Base-by-base conservation (phyloP, 2,888 invertebrate species). In the Drosophila limbata region DNA sequence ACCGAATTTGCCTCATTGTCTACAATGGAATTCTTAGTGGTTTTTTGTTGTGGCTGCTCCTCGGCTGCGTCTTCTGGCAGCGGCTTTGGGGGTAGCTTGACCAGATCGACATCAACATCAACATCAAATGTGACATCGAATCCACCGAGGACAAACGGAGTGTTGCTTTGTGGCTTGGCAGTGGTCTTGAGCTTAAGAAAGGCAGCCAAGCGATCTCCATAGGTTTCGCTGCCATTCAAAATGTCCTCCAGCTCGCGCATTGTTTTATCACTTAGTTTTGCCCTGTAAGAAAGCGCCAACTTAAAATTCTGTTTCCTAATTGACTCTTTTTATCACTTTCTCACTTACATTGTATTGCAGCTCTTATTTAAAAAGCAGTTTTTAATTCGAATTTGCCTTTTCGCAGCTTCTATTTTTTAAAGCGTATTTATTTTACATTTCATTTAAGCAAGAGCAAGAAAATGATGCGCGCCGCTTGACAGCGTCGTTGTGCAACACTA, bases 31-130 rank as follows among this genome's bases (percentile, higher is more conserved):
- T 55, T 52, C 6, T 42, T 15, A 1, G 13, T 37, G 5, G 61
- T 42, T 8, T 79, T 45, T 0, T 31, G 42, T 3, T 65, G 47
- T 3, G 71, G 25, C n/a, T 45, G 42, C 10, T 52, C 42, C n/a
- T 17, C 31, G 8, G 13, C 11, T 10, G 10, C 11, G 3, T 44
- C 40, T n/a, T 48, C 25, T 8, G 56, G n/a, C 13, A 55, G 51
- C 0, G 25, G 15, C 17, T 71, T 48, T 3, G 63, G 42, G 1
- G 71, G 65, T 8, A 76, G 10, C 25, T 71, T 70, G 3, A 80
- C 40, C 17, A 81, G 53, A 35, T 88, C 88, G 9, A 81, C 79
- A 15, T 84, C 88, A 1, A 81, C 79, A 15, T 84, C 88, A 1
- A 84, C 13, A 10, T 81, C 85, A 39, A 88, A 65, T 1, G 85